Evolutionary conservation across 2,113 vertebrate species (phyloP), one percentile per base, ranked within the genome.

Genomic region (Polypterus bichir): DNA sequence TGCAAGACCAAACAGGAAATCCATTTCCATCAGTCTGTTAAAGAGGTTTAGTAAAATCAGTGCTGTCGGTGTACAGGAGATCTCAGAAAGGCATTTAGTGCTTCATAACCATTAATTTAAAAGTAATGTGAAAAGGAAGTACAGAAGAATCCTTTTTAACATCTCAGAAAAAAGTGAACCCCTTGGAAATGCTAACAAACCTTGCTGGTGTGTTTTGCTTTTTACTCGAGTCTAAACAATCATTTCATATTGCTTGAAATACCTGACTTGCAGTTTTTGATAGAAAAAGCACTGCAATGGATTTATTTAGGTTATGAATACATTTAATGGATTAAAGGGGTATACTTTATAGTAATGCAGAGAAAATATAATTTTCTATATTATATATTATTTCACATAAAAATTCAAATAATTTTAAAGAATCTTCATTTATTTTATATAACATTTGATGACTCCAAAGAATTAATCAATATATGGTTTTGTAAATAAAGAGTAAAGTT

Each of bases 1-100:
- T 59, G 27, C 44, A 65, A 69, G 53, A 60, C 62, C 62, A 57
- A 73, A 60, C 58, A 64, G 70, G 72, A 76, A 71, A 66, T 61
- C 8, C 3, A 48, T 60, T 74, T 68, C 54, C 62, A 67, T 62
- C 62, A 59, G 57, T 57, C 9, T 52, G 51, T 51, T 6, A 48
- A 65, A 64, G 64, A 51, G 57, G 58, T 64, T 71, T 60, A 64
- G 61, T 59, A 65, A 62, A 3, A n/a, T 59, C 58, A 73, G 66
- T 9, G 60, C 44, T 59, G 59, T 68, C 51, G 61, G 48, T 61
- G 58, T 62, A 69, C 46, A 57, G 57, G 3, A 46, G 51, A 62
- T 63, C 49, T 68, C 47, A 70, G 63, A 58, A 65, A 61, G 56
- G 65, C 44, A 58, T 66, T 77, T 48, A 61, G 55, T 67, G 60